A percentile compares a stretch with the other conserved stretches of the same genome.
Evolutionary conservation across 2,113 vertebrate species (phyloP).

Genomic region (Chionis minor): DNA sequence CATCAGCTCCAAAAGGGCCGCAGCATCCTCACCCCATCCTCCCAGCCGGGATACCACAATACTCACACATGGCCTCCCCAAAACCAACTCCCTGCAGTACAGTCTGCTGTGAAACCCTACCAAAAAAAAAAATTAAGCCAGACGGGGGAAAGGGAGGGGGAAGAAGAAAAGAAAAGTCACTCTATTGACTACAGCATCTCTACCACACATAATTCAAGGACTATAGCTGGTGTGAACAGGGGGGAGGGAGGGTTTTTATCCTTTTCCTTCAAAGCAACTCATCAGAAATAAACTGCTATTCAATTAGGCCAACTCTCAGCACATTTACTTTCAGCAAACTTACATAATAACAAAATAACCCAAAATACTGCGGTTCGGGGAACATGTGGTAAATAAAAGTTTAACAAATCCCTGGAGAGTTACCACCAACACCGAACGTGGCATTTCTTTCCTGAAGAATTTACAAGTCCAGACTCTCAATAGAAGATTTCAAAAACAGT

Average conservation of each 20-base stretch:
- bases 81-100: not conserved
- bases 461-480: not conserved
- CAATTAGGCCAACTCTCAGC: slow-evolving; percentile 51
- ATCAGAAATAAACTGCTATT: slow-evolving; percentile 44
- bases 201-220: slow-evolving; percentile 48
- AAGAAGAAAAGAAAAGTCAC: not conserved
- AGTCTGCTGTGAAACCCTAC: not conserved
- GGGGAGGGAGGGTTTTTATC: not conserved
- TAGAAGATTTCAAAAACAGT: not conserved
- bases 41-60: not conserved
- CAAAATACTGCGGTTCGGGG: not conserved
- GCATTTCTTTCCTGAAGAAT: not conserved
- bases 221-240: not conserved
- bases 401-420: slow-evolving; percentile 36
- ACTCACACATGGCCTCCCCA: not conserved
- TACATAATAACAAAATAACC: slow-evolving; percentile 41
- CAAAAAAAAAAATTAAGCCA: not conserved
- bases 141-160: not conserved
- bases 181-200: slow-evolving; percentile 52
- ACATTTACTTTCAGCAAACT: slow-evolving; percentile 40
- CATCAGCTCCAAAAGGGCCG: not conserved
- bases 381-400: slow-evolving; percentile 18
- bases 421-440: not conserved
- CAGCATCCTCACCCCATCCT: not conserved
- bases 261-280: slow-evolving; percentile 10